Base-by-base conservation (phyloP, 2,888 invertebrate species). In the Oegoconia quadripuncta region DNA sequence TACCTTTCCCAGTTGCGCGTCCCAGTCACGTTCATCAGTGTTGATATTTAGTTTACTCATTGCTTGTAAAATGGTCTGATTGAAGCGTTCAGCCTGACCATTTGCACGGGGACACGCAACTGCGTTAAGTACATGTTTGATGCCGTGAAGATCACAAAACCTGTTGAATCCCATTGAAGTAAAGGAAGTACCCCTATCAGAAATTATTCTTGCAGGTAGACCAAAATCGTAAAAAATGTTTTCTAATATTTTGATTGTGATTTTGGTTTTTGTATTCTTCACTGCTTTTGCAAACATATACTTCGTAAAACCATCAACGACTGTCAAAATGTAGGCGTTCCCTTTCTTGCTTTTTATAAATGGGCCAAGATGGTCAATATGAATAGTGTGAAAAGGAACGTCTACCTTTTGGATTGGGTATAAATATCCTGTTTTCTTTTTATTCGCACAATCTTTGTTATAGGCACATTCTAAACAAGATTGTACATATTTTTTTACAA, bases 281-380 rank as follows among this genome's bases (percentile, higher is more conserved):
- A 68, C 63, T 0, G 70, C 46, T 38, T 56, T 59, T 4, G 69
- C 36, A 27, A 70, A 48, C 1, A 59, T 41, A 43, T 58, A 72
- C 37, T 74, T 73, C 0, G 68, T 72, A 27, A 76, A 74, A 0
- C 50, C 68, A 34, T 74, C 74, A 1, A 77, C 58, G 2, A 59
- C 39, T 1, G 52, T 62, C 13, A 79, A 38, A 16, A 48, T 37
- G 27, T 74, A 50, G 5, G 41, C 45, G 37, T 74, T 72, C n/a
- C 55, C 56, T 0, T 36, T 49, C 3, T 37, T 49, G 22, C 58
- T 66, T n/a, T 48, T 59, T 5, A 58, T 52, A 42, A 76, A 80
- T 3, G 74, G 75, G 2, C 76, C 74, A 3, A 79, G 37, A 43
- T 80, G 77, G 46, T 81, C 78, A 0, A 80, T 34, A 41, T 80